Evolutionary conservation across 2,113 vertebrate species (phyloP), one percentile per base, ranked within the genome.

Genomic region (Oncorhynchus keta): DNA sequence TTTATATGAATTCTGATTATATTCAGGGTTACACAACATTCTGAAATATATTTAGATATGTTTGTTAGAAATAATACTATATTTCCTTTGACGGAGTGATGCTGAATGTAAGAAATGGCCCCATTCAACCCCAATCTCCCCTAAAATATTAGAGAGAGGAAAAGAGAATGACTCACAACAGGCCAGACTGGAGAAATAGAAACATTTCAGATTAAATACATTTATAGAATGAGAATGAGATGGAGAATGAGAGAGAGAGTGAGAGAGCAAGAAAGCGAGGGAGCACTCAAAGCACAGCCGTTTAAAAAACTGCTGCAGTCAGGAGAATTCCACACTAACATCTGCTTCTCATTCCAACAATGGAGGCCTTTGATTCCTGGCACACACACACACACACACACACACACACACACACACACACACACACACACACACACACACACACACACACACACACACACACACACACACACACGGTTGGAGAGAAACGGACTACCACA

Each of bases 301-400:
- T 73, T 81, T 85, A 88, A 90, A 91, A 94, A 94, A 94, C 79
- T 55, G 93, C 95, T 94, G 93, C 90, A 94, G 90, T 93, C 90
- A 90, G 92, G 92, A 89, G 93, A 95, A 96, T 92, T 95, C 88
- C 92, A 88, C 90, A 83, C 89, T 59, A 92, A 95, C 95, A 96
- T 97, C 96, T 97, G 95, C 93, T 95, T 95, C 95, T 95, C 92
- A 86, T 96, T 97, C 91, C 87, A 82, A 97, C 96, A 97, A 94
- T 92, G 88, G 86, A 85, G 65, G 76, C 85, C 89, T 94, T 94
- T 94, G 91, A 94, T 93, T 94, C 89, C 71, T 26, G 79, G 85
- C 77, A 75, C 80, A 79, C 30, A 68, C 85, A 48, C 0, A 22
- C 16, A 70, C 83, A 16, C 12, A 51, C 49, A 39, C 6, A 39